Percentiles rank a stretch among this genome's conserved stretches.
Evolutionary conservation across 2,113 vertebrate species (phyloP).

Genomic region (Meles meles): DNA sequence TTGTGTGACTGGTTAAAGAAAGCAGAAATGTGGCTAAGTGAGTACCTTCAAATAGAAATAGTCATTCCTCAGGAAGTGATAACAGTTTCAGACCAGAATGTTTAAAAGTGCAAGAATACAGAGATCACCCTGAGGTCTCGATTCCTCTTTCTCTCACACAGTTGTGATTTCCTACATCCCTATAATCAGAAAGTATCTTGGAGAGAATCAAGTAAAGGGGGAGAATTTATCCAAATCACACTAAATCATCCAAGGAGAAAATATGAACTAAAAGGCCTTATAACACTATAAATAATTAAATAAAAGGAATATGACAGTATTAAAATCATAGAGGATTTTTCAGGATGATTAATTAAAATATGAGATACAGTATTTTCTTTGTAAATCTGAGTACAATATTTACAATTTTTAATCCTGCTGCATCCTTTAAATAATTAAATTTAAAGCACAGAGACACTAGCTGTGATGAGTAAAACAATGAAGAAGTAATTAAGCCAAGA

Average conservation of each 20-base stretch:
- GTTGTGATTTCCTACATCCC: not conserved
- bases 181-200: not conserved
- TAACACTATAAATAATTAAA: not conserved
- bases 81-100: not conserved
- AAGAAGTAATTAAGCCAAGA: not conserved
- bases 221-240: not conserved
- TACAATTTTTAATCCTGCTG: not conserved
- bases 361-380: not conserved
- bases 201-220: rapidly evolving
- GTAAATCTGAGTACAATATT: not conserved
- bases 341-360: not conserved
- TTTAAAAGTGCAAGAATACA: not conserved
- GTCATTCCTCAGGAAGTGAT: not conserved
- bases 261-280: not conserved
- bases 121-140: not conserved
- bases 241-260: not conserved
- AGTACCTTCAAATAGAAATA: not conserved
- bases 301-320: not conserved
- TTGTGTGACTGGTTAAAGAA: not conserved
- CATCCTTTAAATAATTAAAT: not conserved
- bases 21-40: not conserved
- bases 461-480: not conserved
- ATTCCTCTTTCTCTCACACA: not conserved
- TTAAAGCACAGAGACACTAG: not conserved
- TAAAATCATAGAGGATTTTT: not conserved